Percentiles rank a stretch among this genome's conserved stretches.
Evolutionary conservation across 1,140 invertebrate species (phyloP).

Genomic region (Aphidius gifuensis): DNA sequence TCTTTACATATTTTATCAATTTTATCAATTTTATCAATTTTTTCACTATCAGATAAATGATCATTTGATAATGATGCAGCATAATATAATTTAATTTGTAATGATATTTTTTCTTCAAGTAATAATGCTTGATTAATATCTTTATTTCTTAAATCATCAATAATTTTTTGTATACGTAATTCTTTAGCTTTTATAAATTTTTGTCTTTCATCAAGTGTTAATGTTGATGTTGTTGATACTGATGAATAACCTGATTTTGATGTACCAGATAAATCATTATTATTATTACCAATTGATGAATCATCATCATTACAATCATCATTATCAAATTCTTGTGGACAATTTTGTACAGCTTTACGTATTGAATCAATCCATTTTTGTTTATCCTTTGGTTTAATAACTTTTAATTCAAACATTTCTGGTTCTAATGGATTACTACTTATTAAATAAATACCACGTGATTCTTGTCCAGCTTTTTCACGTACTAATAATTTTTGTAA

Average conservation of each 20-base stretch:
- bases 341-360: constrained; percentile 67
- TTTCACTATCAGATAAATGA: constrained; percentile 42
- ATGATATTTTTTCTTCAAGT: constrained; percentile 83
- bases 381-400: constrained; percentile 83
- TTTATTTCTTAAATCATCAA: constrained; percentile 76
- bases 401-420: constrained; percentile 94
- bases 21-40: constrained; percentile 37
- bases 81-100: constrained; percentile 76
- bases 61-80: constrained; percentile 55
- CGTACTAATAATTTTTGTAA: constrained; percentile 86
- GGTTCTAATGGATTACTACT: constrained; percentile 81
- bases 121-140: constrained; percentile 81
- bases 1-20: constrained; percentile 41
- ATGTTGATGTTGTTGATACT: constrained; percentile 46
- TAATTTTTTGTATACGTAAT: constrained; percentile 68
- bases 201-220: constrained; percentile 72
- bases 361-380: constrained; percentile 85
- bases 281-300: constrained; percentile 55
- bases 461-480: constrained; percentile 88
- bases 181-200: constrained; percentile 69
- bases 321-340: constrained; percentile 57
- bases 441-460: constrained; percentile 84
- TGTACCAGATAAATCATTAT: constrained; percentile 29
- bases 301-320: constrained; percentile 59
- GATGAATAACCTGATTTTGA: constrained; percentile 34